Base-by-base conservation (phyloP, 2,888 invertebrate species). In the Orthosia incerta region DNA sequence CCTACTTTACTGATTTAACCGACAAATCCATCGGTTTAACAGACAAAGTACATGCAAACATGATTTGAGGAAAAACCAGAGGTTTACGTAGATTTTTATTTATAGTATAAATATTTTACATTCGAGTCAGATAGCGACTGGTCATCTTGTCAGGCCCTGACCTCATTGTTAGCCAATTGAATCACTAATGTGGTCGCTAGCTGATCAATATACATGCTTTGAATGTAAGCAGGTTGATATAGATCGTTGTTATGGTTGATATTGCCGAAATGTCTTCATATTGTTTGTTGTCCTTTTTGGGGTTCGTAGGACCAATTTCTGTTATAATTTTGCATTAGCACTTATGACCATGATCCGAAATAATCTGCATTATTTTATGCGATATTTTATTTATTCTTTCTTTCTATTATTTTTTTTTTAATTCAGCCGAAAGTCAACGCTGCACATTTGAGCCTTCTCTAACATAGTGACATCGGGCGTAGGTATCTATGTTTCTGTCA, bases 101-200 rank as follows among this genome's bases (percentile, higher is more conserved):
- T 55, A 59, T 56, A 5, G 12, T 57, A 46, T 57, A 63, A 51
- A 56, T 71, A 80, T 77, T 77, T 67, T 7, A 74, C 45, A 83
- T 80, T 72, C 80, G 60, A 75, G 74, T 76, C 76, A 59, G 82
- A 55, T 61, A 55, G 48, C 15, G 5, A 63, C 11, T 15, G 77
- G 73, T 72, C 79, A 85, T 71, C 70, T 65, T 11, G 68, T 45
- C 61, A 57, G 39, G 0, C 86, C 86, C 70, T 84, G 84, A 86
- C 77, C 79, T 77, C 67, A 81, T 83, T 87, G 74, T 57, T 1
- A 60, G 72, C 68, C n/a, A 31, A 59, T 71, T 81, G 81, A 84
- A 82, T 82, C 31, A 65, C 59, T 55, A 70, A 81, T 80, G 23
- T 48, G 53, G 76, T 57, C 31, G 70, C 45, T 64, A 46, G 31